Conservation (phyloP, 2,797 vertebrate genomes). For the Heliangelus exortis region DNA sequence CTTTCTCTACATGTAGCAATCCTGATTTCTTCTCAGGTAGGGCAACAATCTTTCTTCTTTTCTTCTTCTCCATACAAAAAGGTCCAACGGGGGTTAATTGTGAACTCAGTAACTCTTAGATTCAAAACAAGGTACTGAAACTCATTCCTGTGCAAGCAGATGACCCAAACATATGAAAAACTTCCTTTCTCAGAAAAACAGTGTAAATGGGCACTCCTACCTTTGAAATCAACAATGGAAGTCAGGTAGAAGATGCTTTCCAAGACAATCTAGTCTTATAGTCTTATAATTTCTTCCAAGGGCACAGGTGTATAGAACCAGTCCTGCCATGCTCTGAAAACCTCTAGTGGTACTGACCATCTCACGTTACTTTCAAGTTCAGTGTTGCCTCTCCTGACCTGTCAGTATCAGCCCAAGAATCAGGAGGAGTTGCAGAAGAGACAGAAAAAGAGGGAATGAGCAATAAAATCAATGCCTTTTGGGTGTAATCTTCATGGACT, state of each 20-base stretch:
- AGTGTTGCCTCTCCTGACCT: not conserved
- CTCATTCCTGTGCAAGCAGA: not conserved
- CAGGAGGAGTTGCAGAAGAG: not conserved
- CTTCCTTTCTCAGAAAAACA: not conserved
- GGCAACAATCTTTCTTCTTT: not conserved
- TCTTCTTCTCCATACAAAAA: not conserved
- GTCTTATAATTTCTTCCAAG: not conserved
- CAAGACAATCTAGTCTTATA: not conserved
- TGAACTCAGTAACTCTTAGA: constrained; percentile 11
- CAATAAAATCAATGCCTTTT: not conserved
- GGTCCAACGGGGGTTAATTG: not conserved
- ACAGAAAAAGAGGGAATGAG: not conserved
- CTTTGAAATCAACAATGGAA: not conserved
- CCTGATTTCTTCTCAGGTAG: not conserved
- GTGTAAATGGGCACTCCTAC: not conserved
- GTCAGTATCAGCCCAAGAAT: not conserved
- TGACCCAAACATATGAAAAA: not conserved
- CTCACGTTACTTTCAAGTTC: not conserved
- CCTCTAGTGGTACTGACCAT: not conserved
- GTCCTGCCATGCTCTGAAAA: not conserved
- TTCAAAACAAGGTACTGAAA: constrained; percentile 18
- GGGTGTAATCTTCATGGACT: not conserved
- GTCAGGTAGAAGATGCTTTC: not conserved
- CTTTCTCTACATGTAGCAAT: not conserved
- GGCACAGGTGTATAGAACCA: not conserved